Evolutionary conservation across 2,888 invertebrate genomes (phyloP).

Genomic region (Acanthacorydalis orientalis): DNA sequence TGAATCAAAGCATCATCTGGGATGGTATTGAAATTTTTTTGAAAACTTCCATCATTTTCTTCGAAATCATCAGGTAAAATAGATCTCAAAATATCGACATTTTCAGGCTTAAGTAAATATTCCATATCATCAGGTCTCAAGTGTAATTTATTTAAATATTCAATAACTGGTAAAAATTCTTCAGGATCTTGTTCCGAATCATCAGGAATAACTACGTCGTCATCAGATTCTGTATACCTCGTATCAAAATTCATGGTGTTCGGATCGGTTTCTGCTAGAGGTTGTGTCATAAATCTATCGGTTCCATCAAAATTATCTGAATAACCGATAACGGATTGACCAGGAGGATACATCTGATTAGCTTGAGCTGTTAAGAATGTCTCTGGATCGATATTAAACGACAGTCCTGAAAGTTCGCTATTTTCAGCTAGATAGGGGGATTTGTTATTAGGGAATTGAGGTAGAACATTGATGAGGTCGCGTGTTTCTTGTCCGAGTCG

Average conservation of each 20-base stretch:
- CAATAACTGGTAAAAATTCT: constrained; percentile 14
- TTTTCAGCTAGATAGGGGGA: background rate
- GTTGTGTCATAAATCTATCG: background rate
- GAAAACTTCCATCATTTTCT: background rate
- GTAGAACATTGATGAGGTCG: constrained; percentile 12
- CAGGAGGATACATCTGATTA: background rate
- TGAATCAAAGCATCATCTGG: background rate
- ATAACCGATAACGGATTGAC: background rate
- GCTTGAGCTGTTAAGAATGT: constrained; percentile 3
- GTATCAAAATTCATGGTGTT: background rate
- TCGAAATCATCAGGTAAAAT: background rate
- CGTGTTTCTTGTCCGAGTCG: constrained; percentile 26
- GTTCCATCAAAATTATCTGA: background rate
- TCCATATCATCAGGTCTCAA: constrained; percentile 17
- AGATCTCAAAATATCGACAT: constrained; percentile 1
- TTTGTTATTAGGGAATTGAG: background rate
- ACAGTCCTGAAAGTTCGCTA: constrained; percentile 1
- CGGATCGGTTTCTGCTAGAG: background rate
- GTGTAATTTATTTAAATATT: constrained; percentile 16
- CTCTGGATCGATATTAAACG: constrained; percentile 7
- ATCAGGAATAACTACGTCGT: background rate
- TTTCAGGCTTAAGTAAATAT: constrained; percentile 16
- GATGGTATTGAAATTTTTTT: background rate
- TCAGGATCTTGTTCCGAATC: background rate
- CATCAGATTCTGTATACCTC: background rate